These are phyloP conservation scores for Sebastes matsubarae DNA, from an alignment of 2,797 vertebrate species.

Conservation along the genomic window DNA sequence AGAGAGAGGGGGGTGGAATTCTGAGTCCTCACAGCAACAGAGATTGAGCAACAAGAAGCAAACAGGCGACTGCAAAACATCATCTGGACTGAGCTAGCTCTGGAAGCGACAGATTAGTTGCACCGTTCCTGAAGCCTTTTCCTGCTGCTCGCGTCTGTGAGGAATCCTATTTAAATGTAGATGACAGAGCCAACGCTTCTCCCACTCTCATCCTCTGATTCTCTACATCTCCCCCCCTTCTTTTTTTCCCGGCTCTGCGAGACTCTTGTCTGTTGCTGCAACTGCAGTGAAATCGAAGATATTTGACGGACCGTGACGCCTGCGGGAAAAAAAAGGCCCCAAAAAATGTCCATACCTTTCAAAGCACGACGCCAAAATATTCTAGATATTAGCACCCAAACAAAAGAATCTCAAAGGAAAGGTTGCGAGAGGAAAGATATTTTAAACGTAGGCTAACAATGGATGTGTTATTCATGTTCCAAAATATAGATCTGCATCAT, in stretches of 20 bases:
- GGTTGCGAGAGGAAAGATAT: conserved; percentile 3
- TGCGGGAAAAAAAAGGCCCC: background rate
- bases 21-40: conserved; percentile 15
- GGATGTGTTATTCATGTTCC: conserved; percentile 42
- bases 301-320: conserved; percentile 37
- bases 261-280: conserved; percentile 38
- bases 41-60: conserved; percentile 36
- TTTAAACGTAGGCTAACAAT: conserved; percentile 19
- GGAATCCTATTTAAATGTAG: conserved; percentile 63
- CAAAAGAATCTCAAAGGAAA: background rate
- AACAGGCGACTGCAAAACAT: conserved; percentile 7
- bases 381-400: background rate
- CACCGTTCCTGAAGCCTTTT: background rate
- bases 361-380: background rate
- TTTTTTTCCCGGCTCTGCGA: background rate
- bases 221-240: background rate
- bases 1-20: conserved; percentile 2
- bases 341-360: background rate
- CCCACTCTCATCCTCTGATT: conserved; percentile 15
- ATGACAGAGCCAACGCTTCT: conserved; percentile 49
- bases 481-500: conserved; percentile 30
- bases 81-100: background rate
- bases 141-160: background rate
- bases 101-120: conserved; percentile 6
- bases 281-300: conserved; percentile 59